A percentile compares a stretch with the other conserved stretches of the same genome.
Conservation (phyloP, 2,113 vertebrate genomes). For the Tetraodon nigroviridis region DNA sequence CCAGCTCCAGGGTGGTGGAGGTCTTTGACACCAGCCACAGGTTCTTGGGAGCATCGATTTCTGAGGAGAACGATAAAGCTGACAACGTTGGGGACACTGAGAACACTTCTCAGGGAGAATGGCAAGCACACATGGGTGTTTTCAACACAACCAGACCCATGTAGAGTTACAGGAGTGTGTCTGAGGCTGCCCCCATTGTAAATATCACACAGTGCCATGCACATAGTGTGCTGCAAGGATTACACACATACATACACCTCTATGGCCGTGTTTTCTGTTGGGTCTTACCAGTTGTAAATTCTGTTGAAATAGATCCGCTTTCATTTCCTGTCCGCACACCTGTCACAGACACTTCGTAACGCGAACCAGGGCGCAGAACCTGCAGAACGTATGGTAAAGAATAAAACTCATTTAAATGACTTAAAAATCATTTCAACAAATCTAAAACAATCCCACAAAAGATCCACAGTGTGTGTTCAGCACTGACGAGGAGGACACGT, state of each 20-base stretch:
- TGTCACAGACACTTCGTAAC: constrained; percentile 82
- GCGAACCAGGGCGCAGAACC: constrained; percentile 86
- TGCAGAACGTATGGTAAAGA: constrained; percentile 48
- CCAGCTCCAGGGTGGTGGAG: constrained; percentile 82
- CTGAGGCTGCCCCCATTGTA: no score
- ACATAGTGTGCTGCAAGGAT: no score
- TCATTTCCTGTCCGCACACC: constrained; percentile 84
- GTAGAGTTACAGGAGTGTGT: not conserved
- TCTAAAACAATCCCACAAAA: no score
- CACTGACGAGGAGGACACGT: no score
- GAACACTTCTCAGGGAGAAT: constrained; percentile 59
- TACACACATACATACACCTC: constrained; percentile 14
- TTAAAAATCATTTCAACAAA: no score
- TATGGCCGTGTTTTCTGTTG: constrained; percentile 51
- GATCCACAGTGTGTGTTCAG: no score
- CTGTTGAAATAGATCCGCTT: constrained; percentile 78
- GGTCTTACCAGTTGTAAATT: constrained; percentile 88
- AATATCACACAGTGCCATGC: no score
- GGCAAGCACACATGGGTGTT: constrained; percentile 46
- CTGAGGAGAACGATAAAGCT: constrained; percentile 80
- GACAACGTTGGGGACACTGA: constrained; percentile 71
- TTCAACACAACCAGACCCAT: constrained; percentile 13
- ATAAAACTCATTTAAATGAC: no score
- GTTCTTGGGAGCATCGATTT: constrained; percentile 96
- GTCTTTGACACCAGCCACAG: constrained; percentile 81